A percentile compares a stretch with the other conserved stretches of the same genome.
Evolutionary conservation across 2,113 vertebrate genomes (phyloP).

Genomic region (Nesoenas mayeri): DNA sequence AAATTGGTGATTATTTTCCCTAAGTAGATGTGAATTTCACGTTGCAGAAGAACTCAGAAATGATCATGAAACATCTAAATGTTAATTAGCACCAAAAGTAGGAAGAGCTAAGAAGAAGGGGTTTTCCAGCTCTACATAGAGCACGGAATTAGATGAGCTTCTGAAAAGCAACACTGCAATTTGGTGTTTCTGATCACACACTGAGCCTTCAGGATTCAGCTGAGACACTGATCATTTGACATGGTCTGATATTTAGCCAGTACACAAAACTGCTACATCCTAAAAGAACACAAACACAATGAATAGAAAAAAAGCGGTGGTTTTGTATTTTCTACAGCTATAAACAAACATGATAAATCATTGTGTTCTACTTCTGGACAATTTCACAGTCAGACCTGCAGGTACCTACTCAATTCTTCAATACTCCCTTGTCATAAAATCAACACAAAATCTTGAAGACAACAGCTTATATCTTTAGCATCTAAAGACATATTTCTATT

Average conservation of each 20-base stretch:
- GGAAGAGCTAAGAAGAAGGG: not conserved
- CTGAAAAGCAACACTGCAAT: not conserved
- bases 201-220: not conserved
- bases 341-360: not conserved
- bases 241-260: not conserved
- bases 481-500: not conserved
- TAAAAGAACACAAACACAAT: not conserved
- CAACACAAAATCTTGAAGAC: not conserved
- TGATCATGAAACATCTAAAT: not conserved
- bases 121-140: not conserved
- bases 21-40: not conserved
- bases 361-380: not conserved
- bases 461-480: not conserved
- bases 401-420: not conserved
- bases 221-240: not conserved
- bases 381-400: not conserved
- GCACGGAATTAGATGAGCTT: not conserved
- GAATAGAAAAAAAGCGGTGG: rapidly evolving
- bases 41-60: not conserved
- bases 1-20: not conserved
- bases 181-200: not conserved
- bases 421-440: not conserved
- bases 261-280: not conserved
- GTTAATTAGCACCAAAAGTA: not conserved
- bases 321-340: not conserved